Conservation (phyloP, 2,797 vertebrate species). For the Coregonus sp. region DNA sequence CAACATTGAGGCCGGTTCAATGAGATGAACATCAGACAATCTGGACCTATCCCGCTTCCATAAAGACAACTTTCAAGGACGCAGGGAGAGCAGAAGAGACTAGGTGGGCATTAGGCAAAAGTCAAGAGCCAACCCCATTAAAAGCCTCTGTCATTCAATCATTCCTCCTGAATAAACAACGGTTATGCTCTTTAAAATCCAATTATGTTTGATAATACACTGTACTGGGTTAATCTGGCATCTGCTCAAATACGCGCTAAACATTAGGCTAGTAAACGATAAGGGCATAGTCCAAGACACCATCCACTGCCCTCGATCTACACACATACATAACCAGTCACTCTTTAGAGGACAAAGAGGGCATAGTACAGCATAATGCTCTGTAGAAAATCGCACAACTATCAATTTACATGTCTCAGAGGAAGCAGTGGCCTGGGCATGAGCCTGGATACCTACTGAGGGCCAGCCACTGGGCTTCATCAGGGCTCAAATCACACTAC, state of each 20-base stretch:
- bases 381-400: constrained; percentile 18
- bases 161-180: constrained; percentile 7
- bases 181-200: constrained; percentile 22
- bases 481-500: constrained; percentile 38
- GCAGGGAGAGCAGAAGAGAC: neutral
- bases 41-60: neutral
- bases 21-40: too few relatives aligned
- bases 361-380: constrained; percentile 13
- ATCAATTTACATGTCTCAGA: constrained; percentile 47
- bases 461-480: constrained; percentile 25
- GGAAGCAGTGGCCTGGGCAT: constrained; percentile 37
- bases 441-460: constrained; percentile 27
- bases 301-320: neutral
- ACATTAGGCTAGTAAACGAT: constrained; percentile 5
- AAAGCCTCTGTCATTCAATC: constrained; percentile 11
- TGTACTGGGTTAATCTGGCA: neutral
- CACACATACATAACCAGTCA: neutral
- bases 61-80: neutral
- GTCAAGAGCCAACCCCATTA: neutral
- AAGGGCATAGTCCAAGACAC: neutral
- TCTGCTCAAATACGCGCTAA: neutral
- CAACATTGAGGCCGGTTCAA: neutral
- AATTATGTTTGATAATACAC: constrained; percentile 13
- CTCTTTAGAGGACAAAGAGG: constrained; percentile 3
- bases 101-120: too few relatives aligned